These are phyloP conservation scores for Aeoliscus strigatus DNA, from an alignment of 2,797 vertebrate species.

Conservation along the genomic window DNA sequence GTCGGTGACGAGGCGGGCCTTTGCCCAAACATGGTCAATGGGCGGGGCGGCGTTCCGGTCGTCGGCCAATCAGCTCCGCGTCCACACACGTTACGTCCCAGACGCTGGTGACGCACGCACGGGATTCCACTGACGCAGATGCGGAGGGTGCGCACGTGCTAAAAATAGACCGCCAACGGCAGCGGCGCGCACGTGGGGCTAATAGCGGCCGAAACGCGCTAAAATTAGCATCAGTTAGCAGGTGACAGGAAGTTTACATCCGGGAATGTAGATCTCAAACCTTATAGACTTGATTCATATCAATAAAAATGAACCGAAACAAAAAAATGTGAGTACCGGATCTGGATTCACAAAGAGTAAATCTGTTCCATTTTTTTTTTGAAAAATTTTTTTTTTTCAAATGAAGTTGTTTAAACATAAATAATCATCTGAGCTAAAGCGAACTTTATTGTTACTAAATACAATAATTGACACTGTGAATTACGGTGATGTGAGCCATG, in stretches of 20 bases:
- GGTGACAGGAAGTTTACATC: slow-evolving; percentile 35
- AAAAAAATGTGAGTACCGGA: no score
- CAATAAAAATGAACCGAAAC: no score
- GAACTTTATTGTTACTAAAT: background rate
- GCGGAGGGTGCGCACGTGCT: slow-evolving; percentile 76
- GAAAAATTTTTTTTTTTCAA: no score
- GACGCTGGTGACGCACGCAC: slow-evolving; percentile 88
- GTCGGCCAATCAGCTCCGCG: slow-evolving; percentile 61
- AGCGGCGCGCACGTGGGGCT: slow-evolving; percentile 59
- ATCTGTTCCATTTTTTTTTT: no score
- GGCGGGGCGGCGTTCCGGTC: slow-evolving; percentile 77
- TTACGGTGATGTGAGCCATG: no score
- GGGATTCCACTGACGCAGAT: slow-evolving; percentile 97
- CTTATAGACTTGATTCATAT: no score
- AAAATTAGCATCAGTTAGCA: slow-evolving; percentile 59
- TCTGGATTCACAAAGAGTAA: no score
- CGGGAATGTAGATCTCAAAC: slow-evolving; percentile 36
- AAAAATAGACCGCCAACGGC: slow-evolving; percentile 78
- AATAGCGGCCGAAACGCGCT: slow-evolving; percentile 62
- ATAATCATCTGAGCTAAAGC: background rate
- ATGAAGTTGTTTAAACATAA: no score
- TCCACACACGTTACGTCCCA: slow-evolving; percentile 69
- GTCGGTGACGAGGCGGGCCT: slow-evolving; percentile 50
- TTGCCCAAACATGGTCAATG: slow-evolving; percentile 74
- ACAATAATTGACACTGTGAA: no score